Conservation (phyloP, 2,113 vertebrate species). For the Chelonoidis abingdonii region DNA sequence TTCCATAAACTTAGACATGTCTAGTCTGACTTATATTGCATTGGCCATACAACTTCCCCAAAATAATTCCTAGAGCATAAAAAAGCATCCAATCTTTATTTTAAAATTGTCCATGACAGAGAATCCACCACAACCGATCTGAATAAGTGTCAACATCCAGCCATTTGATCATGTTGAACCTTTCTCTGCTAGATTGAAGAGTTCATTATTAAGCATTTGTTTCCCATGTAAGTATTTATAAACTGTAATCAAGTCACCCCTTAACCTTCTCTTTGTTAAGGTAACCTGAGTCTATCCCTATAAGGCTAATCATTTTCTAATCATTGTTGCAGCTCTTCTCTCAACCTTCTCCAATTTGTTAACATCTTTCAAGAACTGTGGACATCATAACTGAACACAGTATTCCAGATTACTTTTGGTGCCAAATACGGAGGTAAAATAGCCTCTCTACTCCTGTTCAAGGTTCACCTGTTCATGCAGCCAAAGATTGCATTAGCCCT, state of each 20-base stretch:
- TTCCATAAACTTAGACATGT: too few species aligned
- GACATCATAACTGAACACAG: neutral
- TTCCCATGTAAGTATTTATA: neutral
- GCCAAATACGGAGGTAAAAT: neutral
- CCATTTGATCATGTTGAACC: neutral
- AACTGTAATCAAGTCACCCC: neutral
- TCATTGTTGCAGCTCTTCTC: neutral
- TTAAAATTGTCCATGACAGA: neutral
- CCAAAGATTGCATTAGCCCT: neutral
- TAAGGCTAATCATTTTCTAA: neutral
- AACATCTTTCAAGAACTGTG: neutral
- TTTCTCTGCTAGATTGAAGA: neutral
- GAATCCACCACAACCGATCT: neutral
- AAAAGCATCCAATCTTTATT: neutral
- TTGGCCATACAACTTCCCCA: neutral
- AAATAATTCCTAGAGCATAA: neutral
- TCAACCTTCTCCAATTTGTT: neutral
- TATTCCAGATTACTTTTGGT: neutral
- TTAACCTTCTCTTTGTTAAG: neutral
- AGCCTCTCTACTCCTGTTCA: neutral
- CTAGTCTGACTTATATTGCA: neutral
- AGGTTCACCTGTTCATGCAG: neutral
- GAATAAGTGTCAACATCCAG: neutral
- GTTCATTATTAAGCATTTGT: neutral
- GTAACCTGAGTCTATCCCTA: neutral